Evolutionary conservation across 2,113 vertebrate species (phyloP), one percentile per base, ranked within the genome.

Genomic region (Halichoerus grypus): DNA sequence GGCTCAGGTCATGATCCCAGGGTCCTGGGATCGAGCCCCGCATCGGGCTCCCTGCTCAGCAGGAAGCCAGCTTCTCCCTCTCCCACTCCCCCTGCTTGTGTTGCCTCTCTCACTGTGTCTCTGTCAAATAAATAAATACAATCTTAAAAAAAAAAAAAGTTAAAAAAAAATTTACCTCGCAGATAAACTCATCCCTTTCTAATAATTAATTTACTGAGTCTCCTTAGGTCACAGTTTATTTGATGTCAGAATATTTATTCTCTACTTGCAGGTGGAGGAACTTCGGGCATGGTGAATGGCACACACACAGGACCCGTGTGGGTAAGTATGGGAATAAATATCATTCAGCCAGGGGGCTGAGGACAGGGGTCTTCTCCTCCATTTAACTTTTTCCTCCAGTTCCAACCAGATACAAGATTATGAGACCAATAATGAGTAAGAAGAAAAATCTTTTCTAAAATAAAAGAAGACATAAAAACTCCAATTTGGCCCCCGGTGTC

Each of bases 401-500:
- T 51, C 9, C 53, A 69, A 36, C 61, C 28, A 3, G 1, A 16
- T 7, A 16, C 10, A 55, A 72, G 61, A 22, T 33, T 55, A 36
- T 71, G 72, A 93, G 39, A 18, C 19, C 14, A 65, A 33, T 22
- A 72, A 65, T 1, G 14, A 72, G 2, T 4, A n/a, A 93, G 21
- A 33, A 63, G 24, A 74, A 3, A 12, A 46, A 31, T 9, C 8
- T 18, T n/a, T 69, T 51, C 39, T 5, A n/a, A 46, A 88, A n/a
- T 10, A n/a, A 26, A 8, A 24, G 4, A 77, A 19, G 24, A 65
- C 67, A 59, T 14, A 9, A 9, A 12, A 9, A 55, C 33, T 31
- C 67, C 21, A 3, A 28, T 11, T n/a, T 33, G 18, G 19, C 4
- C 1, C 18, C 2, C 11, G 0, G n/a, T 0, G 22, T 46, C n/a